These are phyloP conservation scores for Phenganax marumi DNA, from an alignment of 92 coral and sea anemone species.

Conservation along the genomic window DNA sequence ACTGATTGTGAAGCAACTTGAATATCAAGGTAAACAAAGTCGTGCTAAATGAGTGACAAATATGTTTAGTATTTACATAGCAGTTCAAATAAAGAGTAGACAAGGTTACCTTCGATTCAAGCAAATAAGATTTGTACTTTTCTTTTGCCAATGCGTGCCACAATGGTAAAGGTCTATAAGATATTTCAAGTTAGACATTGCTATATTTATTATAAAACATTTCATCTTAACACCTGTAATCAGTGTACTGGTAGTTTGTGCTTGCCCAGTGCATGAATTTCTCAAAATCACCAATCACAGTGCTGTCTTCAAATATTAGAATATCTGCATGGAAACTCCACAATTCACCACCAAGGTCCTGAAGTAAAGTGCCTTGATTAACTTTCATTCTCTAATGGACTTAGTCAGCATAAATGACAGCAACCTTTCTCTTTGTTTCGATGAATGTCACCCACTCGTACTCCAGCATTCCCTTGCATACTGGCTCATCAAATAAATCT, in stretches of 20 bases:
- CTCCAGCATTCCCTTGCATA: slow-evolving; percentile 79
- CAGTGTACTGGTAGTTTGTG: slow-evolving; percentile 65
- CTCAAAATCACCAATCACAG: slow-evolving; percentile 81
- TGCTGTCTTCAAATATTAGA: slow-evolving; percentile 65
- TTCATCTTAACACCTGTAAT: slow-evolving; percentile 68
- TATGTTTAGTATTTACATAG: background rate
- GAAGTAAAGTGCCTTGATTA: background rate
- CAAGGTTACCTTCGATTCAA: slow-evolving; percentile 66
- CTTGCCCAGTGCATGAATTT: slow-evolving; percentile 75
- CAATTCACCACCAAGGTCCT: slow-evolving; percentile 83
- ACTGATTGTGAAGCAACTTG: slow-evolving; percentile 58
- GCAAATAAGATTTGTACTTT: slow-evolving; percentile 68
- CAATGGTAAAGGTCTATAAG: slow-evolving; percentile 79
- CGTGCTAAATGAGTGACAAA: slow-evolving; percentile 56
- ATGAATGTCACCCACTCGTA: slow-evolving; percentile 87
- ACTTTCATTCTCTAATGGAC: background rate
- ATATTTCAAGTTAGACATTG: too few species aligned
- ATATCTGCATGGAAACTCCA: slow-evolving; percentile 86
- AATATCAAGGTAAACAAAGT: slow-evolving; percentile 86
- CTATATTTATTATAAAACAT: background rate
- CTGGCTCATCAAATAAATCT: slow-evolving; percentile 67
- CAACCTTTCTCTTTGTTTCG: slow-evolving; percentile 80
- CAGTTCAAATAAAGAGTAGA: background rate
- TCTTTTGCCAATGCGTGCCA: slow-evolving; percentile 95
- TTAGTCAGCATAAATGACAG: background rate